phyloP scores from a whole-genome alignment of 1,140 invertebrate species.

The Heliothis subflexa region DNA sequence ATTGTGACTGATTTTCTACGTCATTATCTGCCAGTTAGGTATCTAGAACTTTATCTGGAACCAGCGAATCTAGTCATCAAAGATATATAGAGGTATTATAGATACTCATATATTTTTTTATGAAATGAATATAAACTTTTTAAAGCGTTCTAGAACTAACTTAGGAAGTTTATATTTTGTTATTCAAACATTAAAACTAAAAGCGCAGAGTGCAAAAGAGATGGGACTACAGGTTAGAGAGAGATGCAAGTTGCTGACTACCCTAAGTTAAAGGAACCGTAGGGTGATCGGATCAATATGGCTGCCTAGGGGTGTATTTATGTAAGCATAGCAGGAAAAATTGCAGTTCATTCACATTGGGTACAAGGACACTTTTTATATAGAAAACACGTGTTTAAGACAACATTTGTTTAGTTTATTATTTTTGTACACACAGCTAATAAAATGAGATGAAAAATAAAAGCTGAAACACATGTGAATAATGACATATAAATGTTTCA shows the following conservation, averaged over 20 bases:
- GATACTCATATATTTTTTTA: not conserved
- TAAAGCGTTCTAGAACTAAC: not conserved
- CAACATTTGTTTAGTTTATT: not conserved
- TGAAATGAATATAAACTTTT: not conserved
- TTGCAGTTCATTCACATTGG: slow-evolving; percentile 41
- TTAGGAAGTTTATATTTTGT: not conserved
- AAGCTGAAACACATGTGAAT: too few relatives aligned
- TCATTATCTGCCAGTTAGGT: too few relatives aligned
- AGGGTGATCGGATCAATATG: slow-evolving; percentile 44
- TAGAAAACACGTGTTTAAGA: too few relatives aligned
- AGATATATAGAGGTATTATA: too few relatives aligned
- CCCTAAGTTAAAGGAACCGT: slow-evolving; percentile 34
- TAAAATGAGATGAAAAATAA: too few relatives aligned
- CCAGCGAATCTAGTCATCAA: not conserved
- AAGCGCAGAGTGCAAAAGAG: slow-evolving; percentile 25
- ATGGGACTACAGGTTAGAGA: not conserved
- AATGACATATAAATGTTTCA: too few relatives aligned
- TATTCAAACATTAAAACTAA: not conserved
- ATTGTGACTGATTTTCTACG: too few relatives aligned
- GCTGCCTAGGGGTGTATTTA: slow-evolving; percentile 30
- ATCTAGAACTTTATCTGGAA: too few relatives aligned
- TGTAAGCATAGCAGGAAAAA: slow-evolving; percentile 26
- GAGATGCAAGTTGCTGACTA: slow-evolving; percentile 20
- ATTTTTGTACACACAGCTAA: too few relatives aligned
- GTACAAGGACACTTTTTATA: not conserved